Evolutionary conservation across 2,888 invertebrate species (phyloP).

Genomic region (Diaprepes abbreviatus): DNA sequence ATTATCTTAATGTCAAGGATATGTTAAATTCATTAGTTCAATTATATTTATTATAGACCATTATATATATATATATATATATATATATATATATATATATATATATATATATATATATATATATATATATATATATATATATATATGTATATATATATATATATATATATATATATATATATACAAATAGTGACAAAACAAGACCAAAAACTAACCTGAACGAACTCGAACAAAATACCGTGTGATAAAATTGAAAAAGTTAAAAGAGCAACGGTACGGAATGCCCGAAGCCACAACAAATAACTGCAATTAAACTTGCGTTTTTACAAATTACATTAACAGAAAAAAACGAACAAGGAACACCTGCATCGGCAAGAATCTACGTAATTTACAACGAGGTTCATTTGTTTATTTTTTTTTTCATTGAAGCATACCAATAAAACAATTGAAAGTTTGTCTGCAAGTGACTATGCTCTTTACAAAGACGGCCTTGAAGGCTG

Average conservation of each 20-base stretch:
- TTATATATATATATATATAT: neutral
- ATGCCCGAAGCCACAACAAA: conserved; percentile 1
- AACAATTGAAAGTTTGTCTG: conserved; percentile 12
- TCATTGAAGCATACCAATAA: neutral
- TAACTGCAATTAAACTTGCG: conserved; percentile 2
- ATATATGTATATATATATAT: neutral
- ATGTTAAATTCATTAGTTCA: no score
- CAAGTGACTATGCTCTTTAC: neutral
- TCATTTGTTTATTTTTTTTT: neutral
- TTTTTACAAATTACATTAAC: neutral
- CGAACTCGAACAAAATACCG: neutral
- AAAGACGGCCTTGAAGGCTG: neutral
- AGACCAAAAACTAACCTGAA: neutral
- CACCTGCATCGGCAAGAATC: neutral
- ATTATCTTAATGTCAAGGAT: no score
- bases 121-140: neutral
- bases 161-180: neutral
- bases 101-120: neutral
- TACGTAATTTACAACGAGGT: neutral
- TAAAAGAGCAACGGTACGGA: neutral
- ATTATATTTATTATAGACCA: no score
- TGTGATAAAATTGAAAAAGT: neutral
- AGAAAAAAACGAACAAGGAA: neutral
- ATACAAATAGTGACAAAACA: neutral
- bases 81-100: neutral